Conservation (phyloP, 2,888 invertebrate species). For the Anarsia innoxiella region DNA sequence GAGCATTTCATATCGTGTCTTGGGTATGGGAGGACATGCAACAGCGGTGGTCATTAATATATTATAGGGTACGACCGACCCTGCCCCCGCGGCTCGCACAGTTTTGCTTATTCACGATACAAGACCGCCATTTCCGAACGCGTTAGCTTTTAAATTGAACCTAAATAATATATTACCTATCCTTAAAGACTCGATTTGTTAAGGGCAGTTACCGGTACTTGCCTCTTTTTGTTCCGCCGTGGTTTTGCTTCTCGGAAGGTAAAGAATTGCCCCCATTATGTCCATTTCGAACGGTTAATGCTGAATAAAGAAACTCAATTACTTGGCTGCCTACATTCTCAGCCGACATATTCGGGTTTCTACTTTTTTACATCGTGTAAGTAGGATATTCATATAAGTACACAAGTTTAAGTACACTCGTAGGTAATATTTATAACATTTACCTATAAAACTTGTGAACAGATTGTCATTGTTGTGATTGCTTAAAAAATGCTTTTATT, state of each 20-base stretch:
- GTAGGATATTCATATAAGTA: no score
- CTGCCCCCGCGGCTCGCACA: constrained; percentile 29
- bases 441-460: no score
- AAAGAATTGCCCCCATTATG: constrained; percentile 10
- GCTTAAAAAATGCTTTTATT: no score
- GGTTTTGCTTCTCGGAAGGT: constrained; percentile 9
- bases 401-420: no score
- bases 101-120: constrained; percentile 61
- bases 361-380: no score
- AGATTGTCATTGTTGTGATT: no score
- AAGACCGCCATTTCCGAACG: constrained; percentile 42
- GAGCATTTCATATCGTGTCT: constrained; percentile 39
- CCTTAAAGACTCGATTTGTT: constrained; percentile 45
- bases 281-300: constrained; percentile 5
- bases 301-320: constrained; percentile 8
- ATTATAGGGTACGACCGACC: constrained; percentile 41
- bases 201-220: constrained; percentile 21
- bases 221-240: constrained; percentile 15
- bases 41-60: constrained; percentile 46
- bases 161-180: constrained; percentile 56
- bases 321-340: constrained; percentile 8
- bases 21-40: constrained; percentile 28
- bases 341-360: neutral
- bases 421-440: no score
- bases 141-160: constrained; percentile 63